These are phyloP conservation scores for Ranitomeya imitator DNA, from an alignment of 2,113 vertebrate species.

Conservation along the genomic window DNA sequence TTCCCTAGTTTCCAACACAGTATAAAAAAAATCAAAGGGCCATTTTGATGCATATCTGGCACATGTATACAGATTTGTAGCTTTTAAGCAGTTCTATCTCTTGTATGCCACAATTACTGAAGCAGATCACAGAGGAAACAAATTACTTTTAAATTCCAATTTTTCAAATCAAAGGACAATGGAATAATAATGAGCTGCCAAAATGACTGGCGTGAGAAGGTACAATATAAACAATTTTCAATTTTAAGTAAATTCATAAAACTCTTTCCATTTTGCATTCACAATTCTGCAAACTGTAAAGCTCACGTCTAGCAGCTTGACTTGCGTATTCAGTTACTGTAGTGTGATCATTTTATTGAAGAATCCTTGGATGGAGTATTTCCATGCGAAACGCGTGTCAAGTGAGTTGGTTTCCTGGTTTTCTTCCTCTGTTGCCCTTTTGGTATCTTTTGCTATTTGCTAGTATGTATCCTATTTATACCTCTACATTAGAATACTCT, in stretches of 20 bases:
- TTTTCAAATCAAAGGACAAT: not conserved
- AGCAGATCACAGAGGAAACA: not conserved
- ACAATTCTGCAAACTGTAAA: too few relatives aligned
- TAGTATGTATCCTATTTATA: too few relatives aligned
- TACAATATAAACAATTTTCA: too few relatives aligned
- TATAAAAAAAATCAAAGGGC: not conserved
- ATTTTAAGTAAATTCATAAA: not conserved
- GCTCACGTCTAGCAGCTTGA: too few relatives aligned
- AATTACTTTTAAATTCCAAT: not conserved
- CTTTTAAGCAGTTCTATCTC: not conserved
- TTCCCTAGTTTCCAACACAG: not conserved
- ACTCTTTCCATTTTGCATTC: not conserved
- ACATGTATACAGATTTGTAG: not conserved
- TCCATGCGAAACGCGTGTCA: too few relatives aligned
- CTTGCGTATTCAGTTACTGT: too few relatives aligned
- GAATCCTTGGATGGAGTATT: too few relatives aligned
- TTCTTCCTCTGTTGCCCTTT: too few relatives aligned
- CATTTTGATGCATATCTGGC: not conserved
- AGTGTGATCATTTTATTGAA: too few relatives aligned
- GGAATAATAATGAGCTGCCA: not conserved
- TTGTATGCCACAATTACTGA: not conserved
- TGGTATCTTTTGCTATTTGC: too few relatives aligned
- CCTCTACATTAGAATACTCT: too few relatives aligned
- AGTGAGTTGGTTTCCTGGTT: too few relatives aligned
- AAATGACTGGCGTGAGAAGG: not conserved